Conservation (phyloP, 2,113 vertebrate species). For the Alces alces region DNA sequence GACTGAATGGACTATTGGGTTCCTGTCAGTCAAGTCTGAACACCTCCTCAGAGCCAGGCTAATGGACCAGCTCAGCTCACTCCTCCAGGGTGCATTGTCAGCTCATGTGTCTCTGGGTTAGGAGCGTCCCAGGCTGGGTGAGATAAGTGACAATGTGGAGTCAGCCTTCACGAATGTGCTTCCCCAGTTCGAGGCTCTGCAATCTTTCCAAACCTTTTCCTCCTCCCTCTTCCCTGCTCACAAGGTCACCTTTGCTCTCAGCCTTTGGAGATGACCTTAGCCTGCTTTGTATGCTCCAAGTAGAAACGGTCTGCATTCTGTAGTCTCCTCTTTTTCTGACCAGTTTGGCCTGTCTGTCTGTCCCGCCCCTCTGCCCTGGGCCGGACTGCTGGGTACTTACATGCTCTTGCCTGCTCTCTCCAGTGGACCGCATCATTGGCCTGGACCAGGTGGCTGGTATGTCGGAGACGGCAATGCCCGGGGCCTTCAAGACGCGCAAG, state of each 20-base stretch:
- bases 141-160: fast-evolving
- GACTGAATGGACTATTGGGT: neutral
- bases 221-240: neutral
- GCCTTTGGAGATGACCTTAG: neutral
- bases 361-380: fast-evolving
- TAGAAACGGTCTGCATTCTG: slow-evolving; percentile 61
- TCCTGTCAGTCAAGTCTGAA: neutral
- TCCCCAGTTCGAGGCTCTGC: neutral
- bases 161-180: neutral
- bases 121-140: neutral
- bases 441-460: slow-evolving; percentile 98
- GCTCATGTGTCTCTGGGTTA: neutral
- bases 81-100: neutral
- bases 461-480: slow-evolving; percentile 90
- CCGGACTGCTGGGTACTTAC: neutral
- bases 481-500: slow-evolving; percentile 96
- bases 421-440: slow-evolving; percentile 98
- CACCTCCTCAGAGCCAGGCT: neutral
- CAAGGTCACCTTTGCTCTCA: neutral
- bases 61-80: neutral
- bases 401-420: neutral
- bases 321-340: slow-evolving; percentile 49
- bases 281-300: slow-evolving; percentile 59
- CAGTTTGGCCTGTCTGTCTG: slow-evolving; percentile 28
- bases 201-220: too few relatives aligned